Evolutionary conservation across 2,113 vertebrate genomes (phyloP), one percentile per base, ranked within the genome.

Genomic region (Labeo catla): DNA sequence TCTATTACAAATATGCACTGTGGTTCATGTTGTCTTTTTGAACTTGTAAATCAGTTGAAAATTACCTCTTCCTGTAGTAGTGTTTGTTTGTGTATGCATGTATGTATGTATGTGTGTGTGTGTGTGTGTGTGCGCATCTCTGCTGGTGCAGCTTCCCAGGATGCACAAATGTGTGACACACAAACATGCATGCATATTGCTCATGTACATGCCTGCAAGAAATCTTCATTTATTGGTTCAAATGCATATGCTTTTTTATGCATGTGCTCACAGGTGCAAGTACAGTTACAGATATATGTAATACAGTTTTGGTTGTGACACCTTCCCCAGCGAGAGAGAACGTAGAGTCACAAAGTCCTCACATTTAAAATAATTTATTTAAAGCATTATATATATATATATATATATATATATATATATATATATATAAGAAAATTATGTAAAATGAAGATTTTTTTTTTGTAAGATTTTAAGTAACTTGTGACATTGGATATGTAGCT

Each of bases 81-180:
- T 83, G 63, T 74, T 39, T 43, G 15, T 19, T 52, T 59, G 78
- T 68, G 81, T 43, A 34, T 54, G 80, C 11, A 8, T 82, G 28
- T 28, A 28, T 28, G 28, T 28, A 8, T 82, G 28, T 28, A 28
- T 28, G 28, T 28, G 28, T 28, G 28, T 28, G 28, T 28, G 28
- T 28, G 28, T 28, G 61, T 68, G 80, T 63, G 80, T 84, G 47
- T 82, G 72, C n/a, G 70, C 34, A 52, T 45, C 45, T 54, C 72
- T 83, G 79, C 76, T 84, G 23, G 61, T 86, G 80, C 80, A 83
- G 68, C 83, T 63, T 86, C 78, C 84, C 78, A 85, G 79, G 80
- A 88, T 79, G 76, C 66, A 59, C 78, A 52, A 45, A 83, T 36
- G 47, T 43, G 23, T 76, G 34, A 80, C 86, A 84, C 76, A 76